A percentile compares a stretch with the other conserved stretches of the same genome.
phyloP scores from a whole-genome alignment of 1,140 invertebrate species.

The Dendroctonus ponderosae region DNA sequence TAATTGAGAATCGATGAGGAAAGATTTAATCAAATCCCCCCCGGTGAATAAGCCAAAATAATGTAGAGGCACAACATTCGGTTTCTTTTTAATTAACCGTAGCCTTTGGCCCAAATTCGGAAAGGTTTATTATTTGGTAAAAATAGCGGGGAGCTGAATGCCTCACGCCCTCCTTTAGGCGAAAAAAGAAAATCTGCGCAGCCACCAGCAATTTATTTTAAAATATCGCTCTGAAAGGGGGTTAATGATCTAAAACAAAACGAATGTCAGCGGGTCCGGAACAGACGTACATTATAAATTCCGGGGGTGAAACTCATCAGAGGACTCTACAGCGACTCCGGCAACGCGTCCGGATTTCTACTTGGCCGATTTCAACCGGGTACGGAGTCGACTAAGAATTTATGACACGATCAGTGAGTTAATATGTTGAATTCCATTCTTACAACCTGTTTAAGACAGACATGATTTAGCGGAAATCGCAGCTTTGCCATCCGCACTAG shows the following conservation, averaged over 20 bases:
- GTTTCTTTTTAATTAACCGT: too few relatives aligned
- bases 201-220: constrained; percentile 17
- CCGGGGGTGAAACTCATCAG: constrained; percentile 28
- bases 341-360: constrained; percentile 17
- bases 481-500: too few relatives aligned
- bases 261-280: constrained; percentile 24
- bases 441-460: too few relatives aligned
- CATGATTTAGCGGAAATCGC: too few relatives aligned
- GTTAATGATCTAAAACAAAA: constrained; percentile 32
- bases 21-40: too few relatives aligned
- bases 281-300: constrained; percentile 31
- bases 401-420: constrained; percentile 9
- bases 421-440: neutral
- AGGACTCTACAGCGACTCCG: neutral
- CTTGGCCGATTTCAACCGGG: constrained; percentile 1
- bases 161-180: neutral
- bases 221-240: constrained; percentile 16
- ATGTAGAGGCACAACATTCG: too few relatives aligned
- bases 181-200: constrained; percentile 8
- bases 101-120: too few relatives aligned
- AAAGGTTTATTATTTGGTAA: too few relatives aligned
- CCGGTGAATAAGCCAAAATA: too few relatives aligned
- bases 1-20: too few relatives aligned
- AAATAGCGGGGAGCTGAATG: neutral
- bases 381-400: constrained; percentile 7